A percentile compares a stretch with the other conserved stretches of the same genome.
These are phyloP conservation scores for Acanthornis magna DNA, from an alignment of 2,797 vertebrate genomes.

Conservation along the genomic window DNA sequence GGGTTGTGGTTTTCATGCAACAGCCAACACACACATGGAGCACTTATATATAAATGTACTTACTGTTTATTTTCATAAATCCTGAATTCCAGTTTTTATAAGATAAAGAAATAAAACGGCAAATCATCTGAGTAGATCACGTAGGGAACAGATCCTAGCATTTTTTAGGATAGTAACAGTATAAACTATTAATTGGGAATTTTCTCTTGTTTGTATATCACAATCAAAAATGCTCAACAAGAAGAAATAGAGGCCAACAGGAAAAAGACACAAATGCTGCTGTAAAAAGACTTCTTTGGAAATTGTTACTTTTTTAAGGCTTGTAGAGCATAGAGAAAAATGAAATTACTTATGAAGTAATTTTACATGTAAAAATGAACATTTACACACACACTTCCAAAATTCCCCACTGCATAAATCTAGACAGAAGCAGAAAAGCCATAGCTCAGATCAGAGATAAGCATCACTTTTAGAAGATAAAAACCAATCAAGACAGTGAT, in stretches of 20 bases:
- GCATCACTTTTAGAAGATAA: neutral
- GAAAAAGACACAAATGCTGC: neutral
- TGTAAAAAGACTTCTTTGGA: neutral
- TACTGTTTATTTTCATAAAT: neutral
- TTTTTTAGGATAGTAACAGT: neutral
- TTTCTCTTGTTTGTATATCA: neutral
- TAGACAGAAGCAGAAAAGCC: neutral
- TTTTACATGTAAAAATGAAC: neutral
- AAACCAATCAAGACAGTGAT: neutral
- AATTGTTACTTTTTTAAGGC: neutral
- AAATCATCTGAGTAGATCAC: neutral
- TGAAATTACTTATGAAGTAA: neutral
- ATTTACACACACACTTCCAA: neutral
- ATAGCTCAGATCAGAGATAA: neutral
- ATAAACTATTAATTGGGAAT: neutral
- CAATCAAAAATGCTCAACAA: neutral
- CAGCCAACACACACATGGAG: neutral
- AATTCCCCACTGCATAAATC: neutral
- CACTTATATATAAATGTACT: neutral
- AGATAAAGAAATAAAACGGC: neutral
- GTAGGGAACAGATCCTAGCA: neutral
- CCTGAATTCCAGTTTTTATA: neutral
- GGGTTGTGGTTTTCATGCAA: neutral
- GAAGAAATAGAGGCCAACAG: neutral
- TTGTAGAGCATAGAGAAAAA: neutral